Evolutionary conservation across 2,888 invertebrate species (phyloP).

Genomic region (Agriotes lineatus): DNA sequence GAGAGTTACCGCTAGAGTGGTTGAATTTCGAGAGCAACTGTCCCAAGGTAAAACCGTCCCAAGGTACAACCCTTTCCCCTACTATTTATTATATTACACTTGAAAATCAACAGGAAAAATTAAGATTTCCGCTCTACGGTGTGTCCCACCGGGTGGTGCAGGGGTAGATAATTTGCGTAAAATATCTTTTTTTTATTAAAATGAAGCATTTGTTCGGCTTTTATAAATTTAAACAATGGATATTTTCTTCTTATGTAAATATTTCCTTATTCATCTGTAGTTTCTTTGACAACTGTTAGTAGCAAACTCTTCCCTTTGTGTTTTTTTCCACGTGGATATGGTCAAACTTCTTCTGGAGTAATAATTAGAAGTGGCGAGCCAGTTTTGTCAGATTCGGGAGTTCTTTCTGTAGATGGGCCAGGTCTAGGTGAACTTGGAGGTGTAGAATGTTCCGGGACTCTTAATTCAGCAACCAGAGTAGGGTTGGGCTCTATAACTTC

Average conservation of each 20-base stretch:
- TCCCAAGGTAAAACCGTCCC: too few species aligned
- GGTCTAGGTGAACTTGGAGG: neutral
- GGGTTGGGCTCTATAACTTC: neutral
- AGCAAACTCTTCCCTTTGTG: neutral
- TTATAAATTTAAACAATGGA: neutral
- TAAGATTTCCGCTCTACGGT: neutral
- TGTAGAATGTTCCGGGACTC: neutral
- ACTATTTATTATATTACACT: too few species aligned
- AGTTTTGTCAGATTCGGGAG: neutral
- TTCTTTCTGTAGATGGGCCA: neutral
- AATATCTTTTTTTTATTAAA: neutral
- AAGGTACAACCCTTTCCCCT: too few species aligned
- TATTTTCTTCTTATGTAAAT: neutral
- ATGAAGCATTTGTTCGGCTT: neutral
- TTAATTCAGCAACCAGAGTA: neutral
- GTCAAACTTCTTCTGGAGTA: neutral
- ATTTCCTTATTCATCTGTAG: neutral
- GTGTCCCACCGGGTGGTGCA: neutral
- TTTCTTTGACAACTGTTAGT: neutral
- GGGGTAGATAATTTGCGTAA: neutral
- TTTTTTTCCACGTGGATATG: neutral
- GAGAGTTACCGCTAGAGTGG: too few species aligned
- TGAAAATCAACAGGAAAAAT: neutral
- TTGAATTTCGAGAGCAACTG: too few species aligned
- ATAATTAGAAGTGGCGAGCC: neutral